These are phyloP conservation scores for Idris sp. DNA, from an alignment of 1,140 invertebrate genomes.

Conservation along the genomic window DNA sequence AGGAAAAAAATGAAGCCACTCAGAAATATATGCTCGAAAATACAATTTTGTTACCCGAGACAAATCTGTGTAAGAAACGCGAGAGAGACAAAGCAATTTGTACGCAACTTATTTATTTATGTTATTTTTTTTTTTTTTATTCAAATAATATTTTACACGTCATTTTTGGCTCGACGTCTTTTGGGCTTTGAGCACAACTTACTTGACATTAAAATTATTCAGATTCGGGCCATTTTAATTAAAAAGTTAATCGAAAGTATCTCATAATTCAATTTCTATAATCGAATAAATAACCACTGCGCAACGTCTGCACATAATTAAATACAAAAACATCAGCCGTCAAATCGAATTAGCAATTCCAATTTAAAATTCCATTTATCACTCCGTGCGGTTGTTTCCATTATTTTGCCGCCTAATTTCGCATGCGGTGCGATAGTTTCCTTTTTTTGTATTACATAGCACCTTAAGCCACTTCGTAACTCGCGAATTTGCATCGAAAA, in stretches of 20 bases:
- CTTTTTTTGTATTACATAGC: slow-evolving; percentile 7
- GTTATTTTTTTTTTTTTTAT: too few relatives aligned
- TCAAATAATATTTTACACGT: too few relatives aligned
- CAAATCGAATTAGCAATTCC: slow-evolving; percentile 50
- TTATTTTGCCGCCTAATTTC: slow-evolving; percentile 48
- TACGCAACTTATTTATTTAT: too few relatives aligned
- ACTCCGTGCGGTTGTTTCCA: slow-evolving; percentile 23
- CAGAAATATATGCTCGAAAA: too few relatives aligned
- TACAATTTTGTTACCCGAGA: too few relatives aligned
- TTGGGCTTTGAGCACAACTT: too few relatives aligned
- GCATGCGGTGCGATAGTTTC: slow-evolving; percentile 15
- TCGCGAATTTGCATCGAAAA: slow-evolving; percentile 25
- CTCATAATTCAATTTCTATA: slow-evolving; percentile 38
- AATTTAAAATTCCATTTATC: slow-evolving; percentile 56
- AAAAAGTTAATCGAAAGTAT: slow-evolving; percentile 29
- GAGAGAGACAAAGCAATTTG: too few relatives aligned
- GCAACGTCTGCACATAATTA: slow-evolving; percentile 31
- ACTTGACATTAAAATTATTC: background rate
- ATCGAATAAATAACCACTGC: slow-evolving; percentile 27
- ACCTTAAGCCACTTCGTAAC: slow-evolving; percentile 25
- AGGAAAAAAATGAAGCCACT: too few relatives aligned
- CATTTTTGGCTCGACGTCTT: too few relatives aligned
- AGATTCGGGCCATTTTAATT: slow-evolving; percentile 2
- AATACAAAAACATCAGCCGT: slow-evolving; percentile 45
- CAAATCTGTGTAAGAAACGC: too few relatives aligned